phyloP scores from a whole-genome alignment of 1,140 invertebrate genomes.

The Trachymyrmex septentrionalis region DNA sequence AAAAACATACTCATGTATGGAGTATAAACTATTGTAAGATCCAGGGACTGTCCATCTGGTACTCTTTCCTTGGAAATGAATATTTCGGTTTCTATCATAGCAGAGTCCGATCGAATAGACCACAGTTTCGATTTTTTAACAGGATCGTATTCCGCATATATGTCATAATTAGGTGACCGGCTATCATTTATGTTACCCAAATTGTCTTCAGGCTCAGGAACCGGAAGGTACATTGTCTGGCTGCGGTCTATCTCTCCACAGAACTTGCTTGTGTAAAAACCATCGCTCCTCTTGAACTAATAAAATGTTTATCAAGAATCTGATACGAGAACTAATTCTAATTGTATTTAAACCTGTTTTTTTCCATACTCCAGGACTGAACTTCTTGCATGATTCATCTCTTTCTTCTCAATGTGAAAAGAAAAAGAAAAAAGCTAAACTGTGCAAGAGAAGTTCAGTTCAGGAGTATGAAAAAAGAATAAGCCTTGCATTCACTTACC shows the following conservation, averaged over 20 bases:
- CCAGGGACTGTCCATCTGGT: slow-evolving; percentile 66
- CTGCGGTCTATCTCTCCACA: slow-evolving; percentile 76
- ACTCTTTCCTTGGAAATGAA: slow-evolving; percentile 78
- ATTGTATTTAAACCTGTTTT: no score
- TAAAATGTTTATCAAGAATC: slow-evolving; percentile 20
- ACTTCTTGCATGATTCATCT: no score
- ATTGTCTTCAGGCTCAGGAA: slow-evolving; percentile 34
- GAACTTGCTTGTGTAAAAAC: slow-evolving; percentile 67
- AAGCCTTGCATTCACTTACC: slow-evolving; percentile 62
- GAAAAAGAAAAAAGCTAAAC: no score
- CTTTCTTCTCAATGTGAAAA: no score
- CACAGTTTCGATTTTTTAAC: slow-evolving; percentile 64
- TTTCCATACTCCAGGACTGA: no score
- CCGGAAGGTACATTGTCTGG: slow-evolving; percentile 35
- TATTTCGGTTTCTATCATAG: slow-evolving; percentile 78
- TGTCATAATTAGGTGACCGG: not conserved
- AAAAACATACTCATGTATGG: slow-evolving; percentile 76
- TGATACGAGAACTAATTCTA: no score
- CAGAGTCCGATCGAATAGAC: not conserved
- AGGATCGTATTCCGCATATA: slow-evolving; percentile 54
- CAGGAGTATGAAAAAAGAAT: no score
- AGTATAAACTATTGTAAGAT: slow-evolving; percentile 80
- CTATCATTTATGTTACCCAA: not conserved
- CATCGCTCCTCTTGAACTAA: slow-evolving; percentile 78
- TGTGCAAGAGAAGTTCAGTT: no score